Evolutionary conservation across 2,113 vertebrate genomes (phyloP).

Genomic region (Mus pahari): DNA sequence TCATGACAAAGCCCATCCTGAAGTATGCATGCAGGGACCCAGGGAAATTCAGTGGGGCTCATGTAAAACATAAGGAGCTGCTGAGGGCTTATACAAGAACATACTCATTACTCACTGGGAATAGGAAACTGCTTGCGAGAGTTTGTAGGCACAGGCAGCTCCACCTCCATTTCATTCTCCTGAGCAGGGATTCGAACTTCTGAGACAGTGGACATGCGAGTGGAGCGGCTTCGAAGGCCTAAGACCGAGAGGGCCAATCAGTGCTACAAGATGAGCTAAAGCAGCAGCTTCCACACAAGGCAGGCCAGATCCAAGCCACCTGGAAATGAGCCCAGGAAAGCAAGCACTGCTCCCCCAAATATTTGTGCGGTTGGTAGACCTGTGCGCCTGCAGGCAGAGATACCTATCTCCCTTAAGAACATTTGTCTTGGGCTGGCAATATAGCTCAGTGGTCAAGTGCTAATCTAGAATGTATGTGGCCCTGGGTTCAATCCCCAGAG

Average conservation of each 20-base stretch:
- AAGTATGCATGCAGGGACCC: neutral
- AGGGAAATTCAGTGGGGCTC: neutral
- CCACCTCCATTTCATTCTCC: conserved; percentile 86
- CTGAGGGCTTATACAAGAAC: neutral
- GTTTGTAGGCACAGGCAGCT: conserved; percentile 73
- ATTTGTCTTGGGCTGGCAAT: neutral
- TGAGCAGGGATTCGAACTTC: conserved; percentile 75
- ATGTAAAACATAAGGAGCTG: neutral
- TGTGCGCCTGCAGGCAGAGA: neutral
- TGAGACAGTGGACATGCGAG: conserved; percentile 84
- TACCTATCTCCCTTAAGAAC: neutral
- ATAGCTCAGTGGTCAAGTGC: neutral
- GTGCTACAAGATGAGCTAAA: neutral
- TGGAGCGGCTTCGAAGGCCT: conserved; percentile 83
- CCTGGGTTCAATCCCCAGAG: neutral
- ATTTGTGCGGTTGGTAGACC: conserved; percentile 20
- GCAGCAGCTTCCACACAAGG: neutral
- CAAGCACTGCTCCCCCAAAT: conserved; percentile 39
- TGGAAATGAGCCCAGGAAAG: neutral
- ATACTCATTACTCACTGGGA: conserved; percentile 81
- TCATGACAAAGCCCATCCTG: neutral
- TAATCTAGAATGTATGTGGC: neutral
- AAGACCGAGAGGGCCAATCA: neutral
- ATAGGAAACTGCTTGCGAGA: conserved; percentile 63
- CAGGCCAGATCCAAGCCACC: neutral